These are phyloP conservation scores for Monopis laevigella DNA, from an alignment of 2,888 invertebrate genomes.

Conservation along the genomic window DNA sequence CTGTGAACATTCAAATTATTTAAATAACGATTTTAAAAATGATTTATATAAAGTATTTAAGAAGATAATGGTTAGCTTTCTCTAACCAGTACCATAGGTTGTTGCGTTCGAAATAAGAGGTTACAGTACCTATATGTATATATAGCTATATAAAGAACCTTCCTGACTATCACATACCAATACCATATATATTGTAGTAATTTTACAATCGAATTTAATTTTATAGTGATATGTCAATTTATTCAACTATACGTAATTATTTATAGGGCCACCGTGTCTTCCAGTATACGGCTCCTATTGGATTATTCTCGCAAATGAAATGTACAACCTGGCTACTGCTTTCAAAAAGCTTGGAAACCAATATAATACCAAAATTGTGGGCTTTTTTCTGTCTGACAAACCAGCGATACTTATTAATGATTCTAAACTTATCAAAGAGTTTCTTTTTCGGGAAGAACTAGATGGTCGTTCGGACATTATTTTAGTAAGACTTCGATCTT, in stretches of 20 bases:
- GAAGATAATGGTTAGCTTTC: too few relatives aligned
- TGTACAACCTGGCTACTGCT: conserved; percentile 57
- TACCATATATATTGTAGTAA: too few relatives aligned
- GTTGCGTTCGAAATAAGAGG: too few relatives aligned
- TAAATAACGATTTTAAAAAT: too few relatives aligned
- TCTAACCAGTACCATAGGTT: too few relatives aligned
- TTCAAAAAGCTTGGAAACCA: conserved; percentile 55
- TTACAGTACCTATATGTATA: too few relatives aligned
- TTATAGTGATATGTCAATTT: neutral
- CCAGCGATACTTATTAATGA: conserved; percentile 63
- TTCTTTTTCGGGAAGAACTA: conserved; percentile 66
- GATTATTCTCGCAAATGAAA: conserved; percentile 60
- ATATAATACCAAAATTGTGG: conserved; percentile 70
- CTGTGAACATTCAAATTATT: too few relatives aligned
- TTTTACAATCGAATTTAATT: too few relatives aligned
- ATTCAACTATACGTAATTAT: neutral
- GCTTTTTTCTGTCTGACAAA: conserved; percentile 60
- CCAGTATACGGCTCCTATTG: conserved; percentile 72
- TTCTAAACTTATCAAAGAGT: conserved; percentile 62
- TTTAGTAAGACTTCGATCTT: conserved; percentile 57
- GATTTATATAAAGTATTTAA: too few relatives aligned
- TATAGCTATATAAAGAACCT: too few relatives aligned
- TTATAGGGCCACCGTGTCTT: conserved; percentile 67
- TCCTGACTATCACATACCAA: too few relatives aligned
- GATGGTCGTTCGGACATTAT: conserved; percentile 68